Base-by-base conservation (phyloP, 2,888 invertebrate species). In the Drosophila picticornis region DNA sequence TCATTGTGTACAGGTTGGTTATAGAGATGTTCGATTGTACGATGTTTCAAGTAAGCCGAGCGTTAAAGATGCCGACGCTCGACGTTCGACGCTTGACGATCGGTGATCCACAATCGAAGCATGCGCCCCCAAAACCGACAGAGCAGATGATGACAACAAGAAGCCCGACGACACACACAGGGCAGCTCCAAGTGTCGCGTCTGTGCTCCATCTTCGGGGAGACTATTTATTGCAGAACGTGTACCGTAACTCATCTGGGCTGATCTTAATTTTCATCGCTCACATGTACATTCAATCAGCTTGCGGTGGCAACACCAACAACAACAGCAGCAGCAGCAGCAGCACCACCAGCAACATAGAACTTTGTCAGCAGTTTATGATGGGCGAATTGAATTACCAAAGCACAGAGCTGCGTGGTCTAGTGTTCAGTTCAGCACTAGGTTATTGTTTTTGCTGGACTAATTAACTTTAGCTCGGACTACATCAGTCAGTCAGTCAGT, bases 311-410 rank as follows among this genome's bases (percentile, higher is more conserved):
- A 63, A 64, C 67, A 58, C 57, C 60, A 70, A 56, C 70, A 61
- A 10, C 52, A 32, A 31, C 56, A 58, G 0, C 40, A 40, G 0
- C 22, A 46, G 7, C 22, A 22, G 3, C 43, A 46, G 19, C 77
- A 60, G 58, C 66, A 57, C 46, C 60, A 66, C 43, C 71, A 56
- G 36, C 52, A 38, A 52, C 51, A 56, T 43, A 72, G 66, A 84
- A 81, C 83, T 81, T 79, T 86, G 82, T 75, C 84, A 80, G 78
- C 80, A 86, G 84, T 86, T 86, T 86, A 86, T 84, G 73, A 77
- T 71, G 84, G 53, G 65, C 86, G 80, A 75, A 81, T 86, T 81
- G 75, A 81, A 76, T 88, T 86, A 86, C 89, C 74, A 64, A 50
- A 25, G 73, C 51, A 55, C 31, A 58, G 52, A 36, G 29, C 43